These are phyloP conservation scores for Lepidothrix coronata DNA, from an alignment of 2,113 vertebrate genomes.

Conservation along the genomic window DNA sequence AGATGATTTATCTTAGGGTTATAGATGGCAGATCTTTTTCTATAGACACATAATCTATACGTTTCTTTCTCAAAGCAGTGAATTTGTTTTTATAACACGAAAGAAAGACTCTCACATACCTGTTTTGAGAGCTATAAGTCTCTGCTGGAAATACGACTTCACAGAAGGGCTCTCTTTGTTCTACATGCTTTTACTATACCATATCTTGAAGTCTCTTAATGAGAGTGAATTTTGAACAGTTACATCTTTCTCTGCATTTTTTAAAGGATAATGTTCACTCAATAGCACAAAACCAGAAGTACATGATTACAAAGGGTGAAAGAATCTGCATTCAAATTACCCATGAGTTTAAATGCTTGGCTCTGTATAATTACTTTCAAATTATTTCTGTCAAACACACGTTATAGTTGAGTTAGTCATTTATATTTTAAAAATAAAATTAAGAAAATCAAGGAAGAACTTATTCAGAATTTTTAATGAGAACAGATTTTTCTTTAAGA, in stretches of 20 bases:
- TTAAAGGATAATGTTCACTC: slow-evolving; percentile 26
- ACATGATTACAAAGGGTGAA: slow-evolving; percentile 54
- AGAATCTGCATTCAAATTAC: slow-evolving; percentile 63
- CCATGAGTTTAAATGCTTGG: slow-evolving; percentile 50
- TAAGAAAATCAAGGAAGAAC: slow-evolving; percentile 13
- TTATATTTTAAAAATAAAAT: slow-evolving; percentile 40
- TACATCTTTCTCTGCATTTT: slow-evolving; percentile 19
- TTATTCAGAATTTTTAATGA: slow-evolving; percentile 33
- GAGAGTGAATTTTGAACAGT: slow-evolving; percentile 27
- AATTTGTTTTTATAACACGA: background rate
- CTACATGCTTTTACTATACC: background rate
- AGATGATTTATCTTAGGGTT: background rate
- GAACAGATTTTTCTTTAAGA: background rate
- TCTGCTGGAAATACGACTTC: background rate
- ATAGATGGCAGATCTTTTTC: background rate
- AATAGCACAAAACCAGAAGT: slow-evolving; percentile 10
- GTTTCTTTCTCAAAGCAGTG: background rate
- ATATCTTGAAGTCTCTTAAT: background rate
- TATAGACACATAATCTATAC: background rate
- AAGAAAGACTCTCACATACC: background rate
- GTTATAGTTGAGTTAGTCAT: slow-evolving; percentile 39
- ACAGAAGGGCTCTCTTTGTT: background rate
- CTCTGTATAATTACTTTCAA: slow-evolving; percentile 57
- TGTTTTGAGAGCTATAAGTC: background rate
- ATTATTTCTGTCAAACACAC: slow-evolving; percentile 63